These are phyloP conservation scores for Simalia tracyae DNA, from an alignment of 2,797 vertebrate species.

Conservation along the genomic window DNA sequence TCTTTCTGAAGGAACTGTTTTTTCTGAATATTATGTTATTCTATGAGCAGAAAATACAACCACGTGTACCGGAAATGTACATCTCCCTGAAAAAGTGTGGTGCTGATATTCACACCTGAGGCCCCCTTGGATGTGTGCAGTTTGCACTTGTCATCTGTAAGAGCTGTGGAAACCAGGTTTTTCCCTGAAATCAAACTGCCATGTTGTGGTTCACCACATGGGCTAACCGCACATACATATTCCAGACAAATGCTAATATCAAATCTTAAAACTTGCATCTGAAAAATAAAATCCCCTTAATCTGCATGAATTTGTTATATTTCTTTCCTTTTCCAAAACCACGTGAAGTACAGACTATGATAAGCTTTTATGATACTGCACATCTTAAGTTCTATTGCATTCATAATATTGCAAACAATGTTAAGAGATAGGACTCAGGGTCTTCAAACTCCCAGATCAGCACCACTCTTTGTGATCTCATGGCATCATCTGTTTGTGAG, in stretches of 20 bases:
- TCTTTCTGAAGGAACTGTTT: background rate
- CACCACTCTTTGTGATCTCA: background rate
- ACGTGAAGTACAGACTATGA: background rate
- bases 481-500: background rate
- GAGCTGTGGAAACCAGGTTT: background rate
- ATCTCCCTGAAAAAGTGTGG: no score
- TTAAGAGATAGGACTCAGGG: background rate
- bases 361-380: background rate
- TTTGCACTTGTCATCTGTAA: background rate
- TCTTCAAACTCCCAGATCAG: background rate
- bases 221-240: background rate
- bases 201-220: background rate
- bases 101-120: background rate
- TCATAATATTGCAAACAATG: background rate
- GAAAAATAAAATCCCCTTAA: background rate
- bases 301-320: background rate
- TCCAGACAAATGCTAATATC: background rate
- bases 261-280: background rate
- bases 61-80: no score
- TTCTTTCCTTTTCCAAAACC: background rate
- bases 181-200: background rate
- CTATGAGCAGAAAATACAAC: background rate
- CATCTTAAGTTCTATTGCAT: background rate
- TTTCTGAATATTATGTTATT: background rate
- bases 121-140: background rate